These are phyloP conservation scores for Greenwoodochromis staneri DNA, from an alignment of 2,113 vertebrate species.

Conservation along the genomic window DNA sequence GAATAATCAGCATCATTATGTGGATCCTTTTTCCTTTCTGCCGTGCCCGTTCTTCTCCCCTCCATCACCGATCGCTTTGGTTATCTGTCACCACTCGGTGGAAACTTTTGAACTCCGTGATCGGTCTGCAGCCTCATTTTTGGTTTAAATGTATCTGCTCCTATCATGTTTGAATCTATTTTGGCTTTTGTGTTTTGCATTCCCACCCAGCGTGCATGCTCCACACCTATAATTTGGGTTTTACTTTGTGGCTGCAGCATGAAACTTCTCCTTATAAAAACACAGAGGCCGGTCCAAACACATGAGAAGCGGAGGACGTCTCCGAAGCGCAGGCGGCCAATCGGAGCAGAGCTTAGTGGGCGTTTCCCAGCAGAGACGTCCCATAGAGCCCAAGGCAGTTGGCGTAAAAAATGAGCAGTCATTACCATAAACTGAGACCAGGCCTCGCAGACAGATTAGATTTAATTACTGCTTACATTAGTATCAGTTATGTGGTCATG, in stretches of 20 bases:
- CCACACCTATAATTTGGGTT: background rate
- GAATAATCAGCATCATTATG: background rate
- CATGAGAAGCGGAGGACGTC: background rate
- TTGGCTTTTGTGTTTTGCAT: background rate
- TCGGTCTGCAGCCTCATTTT: background rate
- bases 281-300: background rate
- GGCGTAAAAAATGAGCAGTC: slow-evolving; percentile 30
- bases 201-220: background rate
- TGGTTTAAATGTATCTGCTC: background rate
- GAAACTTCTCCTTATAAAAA: background rate
- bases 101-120: background rate
- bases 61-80: background rate
- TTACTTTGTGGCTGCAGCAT: background rate
- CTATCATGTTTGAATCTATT: background rate
- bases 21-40: background rate
- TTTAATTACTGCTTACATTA: slow-evolving; percentile 55
- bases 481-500: slow-evolving; percentile 12
- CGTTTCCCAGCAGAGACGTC: background rate
- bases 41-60: background rate
- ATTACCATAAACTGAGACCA: slow-evolving; percentile 21
- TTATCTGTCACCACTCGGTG: background rate
- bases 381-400: background rate
- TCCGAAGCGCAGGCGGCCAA: background rate
- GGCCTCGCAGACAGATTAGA: slow-evolving; percentile 42
- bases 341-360: background rate